Evolutionary conservation across 2,888 invertebrate species (phyloP), one percentile per base, ranked within the genome.

Genomic region (Incurvaria masculella): DNA sequence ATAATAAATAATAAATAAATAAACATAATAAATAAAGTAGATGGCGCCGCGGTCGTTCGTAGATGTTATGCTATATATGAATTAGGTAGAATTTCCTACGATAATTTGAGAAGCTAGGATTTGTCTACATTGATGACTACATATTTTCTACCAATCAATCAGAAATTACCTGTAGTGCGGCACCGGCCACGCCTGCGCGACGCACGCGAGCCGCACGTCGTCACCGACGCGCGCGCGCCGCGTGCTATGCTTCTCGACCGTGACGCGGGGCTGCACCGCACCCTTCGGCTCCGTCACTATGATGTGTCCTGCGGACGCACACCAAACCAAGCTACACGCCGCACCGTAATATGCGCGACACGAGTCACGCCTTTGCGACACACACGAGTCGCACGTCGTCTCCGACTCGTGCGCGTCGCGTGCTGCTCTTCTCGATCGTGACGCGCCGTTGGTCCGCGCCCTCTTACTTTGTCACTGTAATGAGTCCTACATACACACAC

Each of bases 331-430:
- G 17, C 19, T n/a, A n/a, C n/a, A n/a, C n/a, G n/a, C n/a, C n/a
- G n/a, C n/a, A n/a, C n/a, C n/a, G n/a, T n/a, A n/a, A n/a, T n/a
- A n/a, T n/a, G n/a, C n/a, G 85, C 49, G 91, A 90, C 51, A 89
- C 86, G 4, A 90, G 90, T 81, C 88, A 87, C 53, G 89, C 90
- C 69, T 90, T 89, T 47, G 90, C 89, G 23, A 87, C 87, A 68
- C 90, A 91, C 42, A 89, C 87, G 56, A 91, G 68, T 56, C 85
- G 85, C 57, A 88, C 85, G 64, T 88, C 87, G 52, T 86, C 87
- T 33, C 90, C 89, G 51, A 84, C 80, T 53, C 82, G 83, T 51
- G 85, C 85, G 57, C 86, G 82, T 50, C 86, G 80, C 56, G 82
- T 80, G 59, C 83, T 81, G 63, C 87, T 87, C 59, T 87, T 83